phyloP scores from a whole-genome alignment of 1,140 invertebrate genomes.

The Babylonia areolata region DNA sequence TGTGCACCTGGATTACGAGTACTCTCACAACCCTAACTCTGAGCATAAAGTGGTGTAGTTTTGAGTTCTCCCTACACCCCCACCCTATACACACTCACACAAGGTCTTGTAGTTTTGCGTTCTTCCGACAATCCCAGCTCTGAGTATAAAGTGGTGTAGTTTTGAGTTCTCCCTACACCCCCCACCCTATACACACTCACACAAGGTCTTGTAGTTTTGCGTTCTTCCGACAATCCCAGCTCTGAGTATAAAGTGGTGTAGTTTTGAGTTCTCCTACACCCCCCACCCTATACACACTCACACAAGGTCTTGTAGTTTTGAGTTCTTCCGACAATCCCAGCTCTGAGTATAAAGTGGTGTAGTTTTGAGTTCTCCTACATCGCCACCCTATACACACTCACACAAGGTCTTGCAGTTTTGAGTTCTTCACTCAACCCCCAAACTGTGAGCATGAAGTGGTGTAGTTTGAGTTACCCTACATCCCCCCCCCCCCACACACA shows the following conservation, averaged over 20 bases:
- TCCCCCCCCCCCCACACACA: not conserved
- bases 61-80: not conserved
- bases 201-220: too few relatives aligned
- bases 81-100: not conserved
- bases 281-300: not conserved
- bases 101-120: not conserved
- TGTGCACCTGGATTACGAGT: slow-evolving; percentile 78
- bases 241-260: slow-evolving; percentile 70
- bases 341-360: slow-evolving; percentile 70
- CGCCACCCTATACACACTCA: too few relatives aligned
- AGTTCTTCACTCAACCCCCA: slow-evolving; percentile 72
- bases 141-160: slow-evolving; percentile 60
- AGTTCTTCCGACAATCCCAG: slow-evolving; percentile 71
- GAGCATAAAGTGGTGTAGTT: slow-evolving; percentile 70
- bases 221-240: slow-evolving; percentile 69
- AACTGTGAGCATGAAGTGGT: slow-evolving; percentile 69
- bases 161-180: not conserved
- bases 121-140: slow-evolving; percentile 75
- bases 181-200: too few relatives aligned
- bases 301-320: not conserved
- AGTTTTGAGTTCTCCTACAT: too few relatives aligned
- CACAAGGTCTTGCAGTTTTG: too few relatives aligned
- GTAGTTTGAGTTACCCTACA: not conserved
- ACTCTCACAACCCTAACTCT: slow-evolving; percentile 66
- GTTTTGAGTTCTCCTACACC: not conserved